phyloP scores from a whole-genome alignment of 1,140 invertebrate species.

The Drosophila elegans region DNA sequence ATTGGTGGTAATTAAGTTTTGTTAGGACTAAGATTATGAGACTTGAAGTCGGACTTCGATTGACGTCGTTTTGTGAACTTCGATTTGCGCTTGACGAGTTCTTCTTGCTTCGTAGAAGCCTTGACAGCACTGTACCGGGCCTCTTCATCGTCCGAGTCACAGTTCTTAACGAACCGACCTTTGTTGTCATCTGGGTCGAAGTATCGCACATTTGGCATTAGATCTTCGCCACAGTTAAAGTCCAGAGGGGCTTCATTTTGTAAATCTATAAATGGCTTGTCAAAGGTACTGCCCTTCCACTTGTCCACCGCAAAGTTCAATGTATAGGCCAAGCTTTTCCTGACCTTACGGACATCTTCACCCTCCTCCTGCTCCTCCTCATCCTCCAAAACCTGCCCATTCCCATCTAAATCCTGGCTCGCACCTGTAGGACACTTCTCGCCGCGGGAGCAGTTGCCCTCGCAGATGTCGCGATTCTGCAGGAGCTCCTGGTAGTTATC shows the following conservation, averaged over 20 bases:
- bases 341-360: not conserved
- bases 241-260: not conserved
- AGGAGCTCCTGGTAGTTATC: conserved; percentile 93
- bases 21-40: not conserved
- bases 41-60: not conserved
- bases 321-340: conserved; percentile 39
- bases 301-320: conserved; percentile 57
- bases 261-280: not conserved
- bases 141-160: conserved; percentile 37
- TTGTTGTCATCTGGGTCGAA: conserved; percentile 25
- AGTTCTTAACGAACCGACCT: conserved; percentile 58
- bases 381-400: conserved; percentile 35
- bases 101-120: not conserved
- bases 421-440: conserved; percentile 92
- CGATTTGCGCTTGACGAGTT: not conserved
- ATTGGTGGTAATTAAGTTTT: conserved; percentile 20
- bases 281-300: conserved; percentile 43
- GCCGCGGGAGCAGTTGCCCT: conserved; percentile 93
- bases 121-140: not conserved
- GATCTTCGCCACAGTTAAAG: conserved; percentile 33
- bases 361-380: not conserved
- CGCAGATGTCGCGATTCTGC: conserved; percentile 91
- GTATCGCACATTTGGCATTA: conserved; percentile 63
- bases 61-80: not conserved
- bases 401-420: conserved; percentile 62